A percentile compares a stretch with the other conserved stretches of the same genome.
These are phyloP conservation scores for Myripristis jacobus DNA, from an alignment of 2,797 vertebrate genomes.

Conservation along the genomic window DNA sequence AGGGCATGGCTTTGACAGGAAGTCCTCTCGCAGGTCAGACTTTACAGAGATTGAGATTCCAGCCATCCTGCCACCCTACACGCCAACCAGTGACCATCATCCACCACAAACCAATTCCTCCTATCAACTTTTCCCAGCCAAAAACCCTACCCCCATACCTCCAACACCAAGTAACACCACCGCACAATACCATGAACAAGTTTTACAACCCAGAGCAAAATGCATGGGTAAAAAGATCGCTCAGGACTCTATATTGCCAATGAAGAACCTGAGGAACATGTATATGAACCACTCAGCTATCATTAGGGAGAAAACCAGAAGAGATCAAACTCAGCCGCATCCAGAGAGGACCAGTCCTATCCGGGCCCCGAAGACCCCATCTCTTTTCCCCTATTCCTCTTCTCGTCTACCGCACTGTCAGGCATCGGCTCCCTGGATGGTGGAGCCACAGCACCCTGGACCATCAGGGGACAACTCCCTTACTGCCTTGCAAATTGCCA, in stretches of 20 bases:
- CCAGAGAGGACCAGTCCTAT: conserved; percentile 64
- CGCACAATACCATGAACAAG: conserved; percentile 68
- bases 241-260: conserved; percentile 69
- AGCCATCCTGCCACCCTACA: conserved; percentile 74
- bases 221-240: conserved; percentile 51
- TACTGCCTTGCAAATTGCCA: conserved; percentile 87
- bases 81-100: conserved; percentile 66
- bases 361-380: conserved; percentile 52
- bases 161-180: conserved; percentile 59
- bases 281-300: conserved; percentile 79
- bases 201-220: conserved; percentile 67
- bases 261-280: conserved; percentile 74
- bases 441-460: conserved; percentile 58
- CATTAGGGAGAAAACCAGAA: conserved; percentile 66
- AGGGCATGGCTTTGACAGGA: conserved; percentile 69
- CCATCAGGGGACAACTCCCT: conserved; percentile 85
- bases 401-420: conserved; percentile 56
- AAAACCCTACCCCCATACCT: conserved; percentile 68
- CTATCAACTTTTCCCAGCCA: conserved; percentile 86
- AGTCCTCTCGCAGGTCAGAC: conserved; percentile 79
- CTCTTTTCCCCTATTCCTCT: conserved; percentile 74
- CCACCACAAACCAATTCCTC: conserved; percentile 73
- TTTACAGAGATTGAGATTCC: conserved; percentile 89
- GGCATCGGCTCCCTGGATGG: conserved; percentile 72
- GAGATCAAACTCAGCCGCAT: conserved; percentile 65